Evolutionary conservation across 2,888 invertebrate genomes (phyloP), one percentile per base, ranked within the genome.

Genomic region (Cantharis rustica): DNA sequence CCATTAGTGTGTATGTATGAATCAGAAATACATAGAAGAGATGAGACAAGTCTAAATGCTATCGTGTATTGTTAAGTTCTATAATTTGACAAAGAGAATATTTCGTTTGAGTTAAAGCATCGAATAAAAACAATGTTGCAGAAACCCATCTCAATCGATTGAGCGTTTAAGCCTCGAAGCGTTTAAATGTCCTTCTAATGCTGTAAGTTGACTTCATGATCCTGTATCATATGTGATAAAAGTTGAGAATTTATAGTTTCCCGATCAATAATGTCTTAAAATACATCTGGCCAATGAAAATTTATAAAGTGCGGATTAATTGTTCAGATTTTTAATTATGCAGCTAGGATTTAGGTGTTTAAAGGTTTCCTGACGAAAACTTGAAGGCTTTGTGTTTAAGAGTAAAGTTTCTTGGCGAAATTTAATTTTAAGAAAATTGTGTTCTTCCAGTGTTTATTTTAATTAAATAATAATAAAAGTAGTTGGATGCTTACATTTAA

Each of bases 41-140:
- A 20, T 20, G 7, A 20, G 15, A 66, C n/a, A 66, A 23, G 23
- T 66, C 17, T 66, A 20, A 47, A 66, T 20, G 64, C n/a, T 66
- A 23, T 66, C 13, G 23, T 66, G 64, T 66, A 66, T 66, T 66
- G 64, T 66, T 20, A 66, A 66, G 23, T 23, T 11, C 23, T n/a
- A 66, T 66, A 66, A 66, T 66, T 66, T 16, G 20, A 66, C 64
- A 66, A 66, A 66, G 64, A 4, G 64, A 17, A 23, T 20, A 23
- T 66, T 66, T 66, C 64, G 17, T 66, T 66, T 66, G 64, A 66
- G 64, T 23, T 66, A 66, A 23, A 66, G 64, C 64, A 66, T 20
- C 64, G 20, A 66, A 11, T 23, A 66, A 66, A 66, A 66, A 66
- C 64, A 66, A 20, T 23, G 16, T 20, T 17, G 64, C 64, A 23